phyloP scores from a whole-genome alignment of 2,113 vertebrate genomes.

The Gymnocephalus cernua region DNA sequence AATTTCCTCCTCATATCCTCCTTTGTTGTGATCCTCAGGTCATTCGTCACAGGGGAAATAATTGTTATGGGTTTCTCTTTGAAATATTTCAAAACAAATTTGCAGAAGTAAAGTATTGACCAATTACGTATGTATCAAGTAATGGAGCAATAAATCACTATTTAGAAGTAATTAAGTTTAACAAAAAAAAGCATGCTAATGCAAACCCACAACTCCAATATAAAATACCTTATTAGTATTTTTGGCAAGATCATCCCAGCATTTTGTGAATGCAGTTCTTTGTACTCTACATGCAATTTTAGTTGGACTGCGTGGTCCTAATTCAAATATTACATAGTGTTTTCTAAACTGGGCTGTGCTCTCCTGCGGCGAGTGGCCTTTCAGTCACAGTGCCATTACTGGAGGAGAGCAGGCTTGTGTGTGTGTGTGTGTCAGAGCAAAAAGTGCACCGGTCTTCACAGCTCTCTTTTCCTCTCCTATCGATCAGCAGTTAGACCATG shows the following conservation, averaged over 20 bases:
- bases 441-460: conserved; percentile 23
- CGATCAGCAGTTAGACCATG: conserved; percentile 65
- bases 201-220: background rate
- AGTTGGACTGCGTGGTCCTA: conserved; percentile 5
- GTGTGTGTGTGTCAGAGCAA: conserved; percentile 54
- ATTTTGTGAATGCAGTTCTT: background rate
- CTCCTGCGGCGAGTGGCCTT: conserved; percentile 66
- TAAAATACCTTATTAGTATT: background rate
- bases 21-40: conserved; percentile 16
- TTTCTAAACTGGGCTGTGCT: conserved; percentile 39
- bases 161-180: background rate
- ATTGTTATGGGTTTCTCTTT: conserved; percentile 16
- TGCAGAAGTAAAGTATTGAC: background rate
- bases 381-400: conserved; percentile 53
- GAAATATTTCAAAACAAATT: conserved; percentile 4
- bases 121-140: background rate
- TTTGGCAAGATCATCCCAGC: background rate
- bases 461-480: conserved; percentile 30
- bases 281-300: conserved; percentile 16
- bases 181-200: background rate
- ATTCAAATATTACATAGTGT: conserved; percentile 54
- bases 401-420: conserved; percentile 47
- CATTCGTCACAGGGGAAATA: conserved; percentile 31
- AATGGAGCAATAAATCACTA: conserved; percentile 1
- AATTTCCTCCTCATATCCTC: conserved; percentile 40